Percentiles rank a stretch among this genome's conserved stretches.
Conservation (phyloP, 2,797 vertebrate species). For the Meriones psammophilus region DNA sequence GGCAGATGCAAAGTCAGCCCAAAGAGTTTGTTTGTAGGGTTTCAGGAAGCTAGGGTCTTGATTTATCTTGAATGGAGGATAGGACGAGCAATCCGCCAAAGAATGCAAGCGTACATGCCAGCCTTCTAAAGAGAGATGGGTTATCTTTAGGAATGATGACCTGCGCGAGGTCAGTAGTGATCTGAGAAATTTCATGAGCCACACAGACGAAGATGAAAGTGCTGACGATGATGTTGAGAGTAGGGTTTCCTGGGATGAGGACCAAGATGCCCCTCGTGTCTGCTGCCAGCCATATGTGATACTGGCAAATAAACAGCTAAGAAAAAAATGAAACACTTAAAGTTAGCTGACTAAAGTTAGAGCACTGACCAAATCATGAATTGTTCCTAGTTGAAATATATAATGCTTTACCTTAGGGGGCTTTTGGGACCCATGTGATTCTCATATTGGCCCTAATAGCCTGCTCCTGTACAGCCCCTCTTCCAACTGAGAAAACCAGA, state of each 20-base stretch:
- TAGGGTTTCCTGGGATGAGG: constrained; percentile 95
- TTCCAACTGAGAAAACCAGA: not conserved
- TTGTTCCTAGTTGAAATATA: constrained; percentile 40
- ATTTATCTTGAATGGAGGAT: constrained; percentile 88
- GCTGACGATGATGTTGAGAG: constrained; percentile 97
- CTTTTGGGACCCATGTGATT: constrained; percentile 38
- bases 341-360: constrained; percentile 21
- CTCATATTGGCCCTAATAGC: not conserved
- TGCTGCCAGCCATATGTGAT: constrained; percentile 99
- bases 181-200: constrained; percentile 98
- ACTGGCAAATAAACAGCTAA: constrained; percentile 99
- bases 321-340: constrained; percentile 52
- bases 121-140: constrained; percentile 92
- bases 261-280: constrained; percentile 98
- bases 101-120: constrained; percentile 90
- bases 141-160: constrained; percentile 97
- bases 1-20: constrained; percentile 78
- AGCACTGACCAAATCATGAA: not conserved
- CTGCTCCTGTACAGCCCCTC: not conserved
- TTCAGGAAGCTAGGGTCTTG: constrained; percentile 81
- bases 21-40: constrained; percentile 69
- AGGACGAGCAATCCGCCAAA: constrained; percentile 91
- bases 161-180: constrained; percentile 98
- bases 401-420: not conserved
- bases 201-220: constrained; percentile 99